phyloP scores from a whole-genome alignment of 2,797 vertebrate genomes.

The Chelon labrosus region DNA sequence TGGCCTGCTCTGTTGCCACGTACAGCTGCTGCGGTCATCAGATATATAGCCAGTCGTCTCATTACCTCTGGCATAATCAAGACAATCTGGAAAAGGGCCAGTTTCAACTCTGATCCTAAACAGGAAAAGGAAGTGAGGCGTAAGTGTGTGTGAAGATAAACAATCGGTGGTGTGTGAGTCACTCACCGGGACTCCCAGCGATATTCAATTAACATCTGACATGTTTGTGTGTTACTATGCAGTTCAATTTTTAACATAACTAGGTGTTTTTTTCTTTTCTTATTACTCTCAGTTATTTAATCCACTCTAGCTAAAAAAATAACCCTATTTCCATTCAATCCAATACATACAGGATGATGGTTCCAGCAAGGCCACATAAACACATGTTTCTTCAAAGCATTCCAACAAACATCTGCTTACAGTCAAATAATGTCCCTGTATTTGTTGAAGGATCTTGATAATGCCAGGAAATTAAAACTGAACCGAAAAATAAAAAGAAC shows the following conservation, averaged over 20 bases:
- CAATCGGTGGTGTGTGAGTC: slow-evolving; percentile 33
- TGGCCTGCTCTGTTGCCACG: slow-evolving; percentile 33
- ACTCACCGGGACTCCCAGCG: slow-evolving; percentile 19
- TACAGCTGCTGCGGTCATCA: slow-evolving; percentile 46
- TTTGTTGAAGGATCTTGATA: slow-evolving; percentile 28
- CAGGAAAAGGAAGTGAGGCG: slow-evolving; percentile 64
- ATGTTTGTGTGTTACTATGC: slow-evolving; percentile 3
- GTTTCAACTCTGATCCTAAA: slow-evolving; percentile 35
- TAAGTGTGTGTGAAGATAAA: slow-evolving; percentile 39
- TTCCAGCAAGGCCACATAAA: slow-evolving; percentile 34
- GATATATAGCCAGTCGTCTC: neutral
- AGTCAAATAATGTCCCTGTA: slow-evolving; percentile 3
- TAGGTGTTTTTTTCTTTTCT: slow-evolving; percentile 35
- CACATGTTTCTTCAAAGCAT: slow-evolving; percentile 14
- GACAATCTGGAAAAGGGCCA: slow-evolving; percentile 44
- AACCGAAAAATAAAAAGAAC: too few relatives aligned
- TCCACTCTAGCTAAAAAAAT: slow-evolving; percentile 22
- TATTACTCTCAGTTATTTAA: slow-evolving; percentile 48
- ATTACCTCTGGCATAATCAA: slow-evolving; percentile 52
- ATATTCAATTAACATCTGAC: slow-evolving; percentile 16
- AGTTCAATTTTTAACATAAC: slow-evolving; percentile 41
- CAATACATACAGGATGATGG: slow-evolving; percentile 45
- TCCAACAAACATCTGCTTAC: slow-evolving; percentile 57
- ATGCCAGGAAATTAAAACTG: slow-evolving; percentile 53
- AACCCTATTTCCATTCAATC: slow-evolving; percentile 21